Conservation (phyloP, 2,797 vertebrate species). For the Coreius guichenoti region DNA sequence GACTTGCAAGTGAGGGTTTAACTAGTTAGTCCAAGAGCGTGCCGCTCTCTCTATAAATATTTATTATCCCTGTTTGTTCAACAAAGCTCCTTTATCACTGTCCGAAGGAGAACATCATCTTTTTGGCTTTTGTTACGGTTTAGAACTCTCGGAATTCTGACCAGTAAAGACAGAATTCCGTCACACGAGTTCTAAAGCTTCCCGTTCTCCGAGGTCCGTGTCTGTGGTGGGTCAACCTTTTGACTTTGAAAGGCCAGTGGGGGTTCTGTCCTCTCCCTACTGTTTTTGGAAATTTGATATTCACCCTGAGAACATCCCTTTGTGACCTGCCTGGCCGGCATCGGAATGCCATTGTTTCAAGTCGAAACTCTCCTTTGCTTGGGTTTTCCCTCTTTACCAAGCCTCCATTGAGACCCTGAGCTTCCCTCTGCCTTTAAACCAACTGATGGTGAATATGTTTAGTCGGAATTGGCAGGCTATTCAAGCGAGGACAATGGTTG, state of each 20-base stretch:
- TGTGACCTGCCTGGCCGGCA: conserved; percentile 60
- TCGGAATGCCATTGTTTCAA: conserved; percentile 66
- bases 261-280: conserved; percentile 60
- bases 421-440: conserved; percentile 64
- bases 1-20: conserved; percentile 44
- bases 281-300: conserved; percentile 65
- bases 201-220: conserved; percentile 54
- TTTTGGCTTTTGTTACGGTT: background rate
- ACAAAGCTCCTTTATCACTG: conserved; percentile 19
- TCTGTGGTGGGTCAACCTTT: conserved; percentile 64
- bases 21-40: conserved; percentile 33
- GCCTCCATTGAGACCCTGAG: conserved; percentile 62
- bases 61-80: conserved; percentile 49
- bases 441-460: conserved; percentile 64
- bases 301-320: conserved; percentile 61
- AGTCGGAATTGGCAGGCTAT: conserved; percentile 63
- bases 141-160: background rate
- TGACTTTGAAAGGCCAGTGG: conserved; percentile 63
- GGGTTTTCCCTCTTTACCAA: conserved; percentile 62
- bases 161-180: conserved; percentile 42
- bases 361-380: conserved; percentile 62
- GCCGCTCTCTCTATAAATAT: conserved; percentile 43
- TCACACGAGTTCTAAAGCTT: conserved; percentile 50
- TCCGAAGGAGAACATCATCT: background rate
- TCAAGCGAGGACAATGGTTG: conserved; percentile 61